Base-by-base conservation (phyloP, 2,888 invertebrate species). In the Cosmia trapezina region DNA sequence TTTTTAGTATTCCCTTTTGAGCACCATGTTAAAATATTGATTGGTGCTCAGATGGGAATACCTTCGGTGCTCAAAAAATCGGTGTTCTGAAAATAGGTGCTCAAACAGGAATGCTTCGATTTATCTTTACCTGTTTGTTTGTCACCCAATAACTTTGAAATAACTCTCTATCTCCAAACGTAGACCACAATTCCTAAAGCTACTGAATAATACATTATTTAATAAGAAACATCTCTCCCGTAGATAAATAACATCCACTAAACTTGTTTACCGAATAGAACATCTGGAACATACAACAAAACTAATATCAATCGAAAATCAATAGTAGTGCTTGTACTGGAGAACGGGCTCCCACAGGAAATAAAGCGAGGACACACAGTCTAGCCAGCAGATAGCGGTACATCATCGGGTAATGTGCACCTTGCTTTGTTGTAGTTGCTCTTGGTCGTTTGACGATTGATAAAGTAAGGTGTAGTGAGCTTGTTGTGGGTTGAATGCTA, bases 261-360 rank as follows among this genome's bases (percentile, higher is more conserved):
- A 47, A 65, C 54, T 28, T 53, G 60, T 66, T 77, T 62, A 49
- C 56, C 12, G 37, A 49, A 37, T 28, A 37, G 11, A 63, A n/a
- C 37, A 61, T 49, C 76, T 54, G 54, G 54, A 68, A 63, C 14
- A 14, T 61, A 47, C 51, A 53, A 60, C 67, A 54, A 60, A 65
- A 64, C 63, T 59, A 73, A 57, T 71, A 67, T 51, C 64, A 70
- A 76, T 83, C 81, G 78, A 84, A 73, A 83, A 78, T 67, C 74
- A 73, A 77, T 83, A 76, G 78, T 83, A 71, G 78, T 7, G 33
- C 41, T 64, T n/a, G 63, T 71, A 60, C 49, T 45, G 17, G 43
- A 69, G 43, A 22, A 33, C 33, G 57, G 61, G n/a, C 62, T 63
- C 64, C 69, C 64, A 60, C 72, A 78, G 83, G 83, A 83, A 84